Percentiles rank a stretch among this genome's conserved stretches.
Evolutionary conservation across 2,113 vertebrate species (phyloP).

Genomic region (Pelecanoides urinatrix): DNA sequence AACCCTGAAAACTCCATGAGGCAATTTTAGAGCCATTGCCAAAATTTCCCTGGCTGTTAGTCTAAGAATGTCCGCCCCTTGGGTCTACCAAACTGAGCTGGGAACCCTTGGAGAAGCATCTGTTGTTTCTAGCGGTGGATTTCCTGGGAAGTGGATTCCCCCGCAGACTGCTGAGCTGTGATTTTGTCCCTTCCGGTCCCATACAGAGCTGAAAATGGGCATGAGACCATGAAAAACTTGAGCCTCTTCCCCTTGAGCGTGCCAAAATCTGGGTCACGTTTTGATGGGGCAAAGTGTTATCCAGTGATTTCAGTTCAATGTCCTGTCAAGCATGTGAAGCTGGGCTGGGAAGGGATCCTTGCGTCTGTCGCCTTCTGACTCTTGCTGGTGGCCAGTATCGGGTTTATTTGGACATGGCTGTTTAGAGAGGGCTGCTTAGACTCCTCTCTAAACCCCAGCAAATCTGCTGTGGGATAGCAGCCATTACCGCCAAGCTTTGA

Average conservation of each 20-base stretch:
- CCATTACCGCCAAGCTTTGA: background rate
- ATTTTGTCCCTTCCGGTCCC: background rate
- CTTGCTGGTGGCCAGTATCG: rapidly evolving
- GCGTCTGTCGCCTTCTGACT: rapidly evolving
- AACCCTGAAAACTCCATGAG: conserved; percentile 2
- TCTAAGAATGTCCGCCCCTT: background rate
- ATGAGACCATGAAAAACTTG: background rate
- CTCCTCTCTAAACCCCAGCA: background rate
- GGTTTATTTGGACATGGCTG: background rate
- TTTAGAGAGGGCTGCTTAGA: background rate
- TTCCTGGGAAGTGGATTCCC: background rate
- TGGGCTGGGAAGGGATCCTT: background rate
- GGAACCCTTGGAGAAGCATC: conserved; percentile 13
- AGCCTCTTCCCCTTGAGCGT: rapidly evolving
- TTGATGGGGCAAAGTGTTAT: background rate
- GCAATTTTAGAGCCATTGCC: background rate
- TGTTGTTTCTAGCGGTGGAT: background rate
- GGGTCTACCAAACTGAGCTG: background rate
- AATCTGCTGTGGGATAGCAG: background rate
- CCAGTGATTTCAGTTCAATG: background rate
- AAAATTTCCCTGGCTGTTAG: background rate
- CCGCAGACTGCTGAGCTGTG: background rate
- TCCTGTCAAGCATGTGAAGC: background rate
- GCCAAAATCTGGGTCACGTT: background rate
- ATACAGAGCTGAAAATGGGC: background rate